A percentile compares a stretch with the other conserved stretches of the same genome.
Evolutionary conservation across 2,888 invertebrate species (phyloP).

Genomic region (Athripsodes cinereus): DNA sequence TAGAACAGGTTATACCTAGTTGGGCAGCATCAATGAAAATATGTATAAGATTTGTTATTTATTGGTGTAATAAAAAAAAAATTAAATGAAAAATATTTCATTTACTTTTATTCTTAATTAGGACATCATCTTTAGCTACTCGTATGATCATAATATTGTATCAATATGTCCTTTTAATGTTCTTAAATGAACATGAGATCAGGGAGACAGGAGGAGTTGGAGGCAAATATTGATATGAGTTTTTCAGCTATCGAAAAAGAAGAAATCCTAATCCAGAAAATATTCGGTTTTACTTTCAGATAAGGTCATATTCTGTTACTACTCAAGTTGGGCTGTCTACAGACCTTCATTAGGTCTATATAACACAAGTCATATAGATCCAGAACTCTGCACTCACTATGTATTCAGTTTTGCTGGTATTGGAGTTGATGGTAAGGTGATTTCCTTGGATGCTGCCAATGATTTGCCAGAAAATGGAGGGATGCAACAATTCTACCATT

Average conservation of each 20-base stretch:
- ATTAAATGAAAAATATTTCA: too few species aligned
- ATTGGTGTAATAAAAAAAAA: too few species aligned
- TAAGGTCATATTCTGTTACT: slow-evolving; percentile 43
- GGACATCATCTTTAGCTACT: too few species aligned
- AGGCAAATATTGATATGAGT: background rate
- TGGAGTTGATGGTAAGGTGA: slow-evolving; percentile 37
- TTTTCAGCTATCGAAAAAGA: background rate
- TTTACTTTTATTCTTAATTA: too few species aligned
- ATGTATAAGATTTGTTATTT: too few species aligned
- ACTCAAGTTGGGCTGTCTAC: slow-evolving; percentile 46
- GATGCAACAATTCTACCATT: slow-evolving; percentile 32
- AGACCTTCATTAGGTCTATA: slow-evolving; percentile 38
- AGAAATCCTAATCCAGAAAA: background rate
- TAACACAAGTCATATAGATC: slow-evolving; percentile 40
- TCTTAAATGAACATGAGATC: too few species aligned
- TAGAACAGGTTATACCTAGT: too few species aligned
- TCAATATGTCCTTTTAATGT: too few species aligned
- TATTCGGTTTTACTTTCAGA: slow-evolving; percentile 19
- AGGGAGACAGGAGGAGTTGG: too few species aligned
- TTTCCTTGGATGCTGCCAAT: slow-evolving; percentile 37
- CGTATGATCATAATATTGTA: too few species aligned
- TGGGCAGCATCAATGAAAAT: too few species aligned
- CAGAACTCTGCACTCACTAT: slow-evolving; percentile 46
- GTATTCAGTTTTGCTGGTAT: slow-evolving; percentile 50
- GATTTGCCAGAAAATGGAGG: slow-evolving; percentile 32